Evolutionary conservation across 2,888 invertebrate genomes (phyloP), one percentile per base, ranked within the genome.

Genomic region (Caenorhabditis sp.): DNA sequence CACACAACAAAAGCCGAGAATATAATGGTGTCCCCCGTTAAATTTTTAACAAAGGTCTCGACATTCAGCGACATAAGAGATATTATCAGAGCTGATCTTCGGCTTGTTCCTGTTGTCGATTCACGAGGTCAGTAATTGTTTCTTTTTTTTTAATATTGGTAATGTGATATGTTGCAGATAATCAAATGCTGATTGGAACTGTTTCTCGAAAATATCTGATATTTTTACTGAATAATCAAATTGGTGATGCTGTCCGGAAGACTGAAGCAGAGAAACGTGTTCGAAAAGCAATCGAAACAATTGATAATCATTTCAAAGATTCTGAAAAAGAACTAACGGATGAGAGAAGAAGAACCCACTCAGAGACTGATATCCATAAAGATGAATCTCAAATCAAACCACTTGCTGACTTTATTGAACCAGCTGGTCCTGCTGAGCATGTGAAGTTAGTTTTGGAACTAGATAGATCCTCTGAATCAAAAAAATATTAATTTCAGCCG

Each of bases 101-200:
- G 94, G 78, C 93, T 94, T 70, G 94, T 97, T 87, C 97, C 97
- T 0, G 90, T 99, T 20, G 96, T 97, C 4, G 97, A 97, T 88
- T 93, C 74, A 14, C 66, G 72, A 62, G 61, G 76, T 68, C 64
- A 38, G 65, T 49, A n/a, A n/a, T n/a, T 27, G 10, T 14, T 36
- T 20, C 10, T 49, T 27, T 38, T 14, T 10, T 38, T 38, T 38
- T 38, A 10, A 10, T 38, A 38, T 38, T 31, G n/a, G n/a, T 43
- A n/a, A 14, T 20, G 0, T 31, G 27, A 23, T 8, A 27, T 25
- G 21, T 70, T 83, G 56, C 59, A 85, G 85, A 53, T 8, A 76
- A 78, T 1, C 81, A 85, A 76, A 84, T 87, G 77, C 67, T 87
- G 20, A 77, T 87, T n/a, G 87, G 87, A 58, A 87, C 87, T 7